Evolutionary conservation across 2,797 vertebrate genomes (phyloP), one percentile per base, ranked within the genome.

Genomic region (Acomys russatus): DNA sequence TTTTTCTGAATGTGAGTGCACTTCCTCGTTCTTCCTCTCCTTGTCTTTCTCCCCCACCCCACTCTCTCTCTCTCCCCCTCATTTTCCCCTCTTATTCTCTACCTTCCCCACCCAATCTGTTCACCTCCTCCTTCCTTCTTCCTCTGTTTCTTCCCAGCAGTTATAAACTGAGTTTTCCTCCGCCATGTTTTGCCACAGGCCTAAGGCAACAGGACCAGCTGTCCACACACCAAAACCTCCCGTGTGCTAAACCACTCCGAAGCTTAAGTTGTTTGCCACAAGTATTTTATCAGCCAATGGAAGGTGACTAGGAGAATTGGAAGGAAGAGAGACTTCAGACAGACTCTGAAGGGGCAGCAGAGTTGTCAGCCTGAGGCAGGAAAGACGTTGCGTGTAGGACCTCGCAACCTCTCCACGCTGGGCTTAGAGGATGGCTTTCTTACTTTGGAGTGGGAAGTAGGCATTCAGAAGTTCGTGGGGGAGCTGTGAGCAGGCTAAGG

Each of bases 11-110:
- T 18, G 33, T 61, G n/a, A n/a, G n/a, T n/a, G 35, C 18, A 25
- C 49, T 14, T 10, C 64, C 28, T 51, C 35, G 18, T 66, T 30
- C 23, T 23, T 64, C 10, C 74, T 44, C 30, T 79, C 56, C 11
- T 18, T 49, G 28, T 51, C 44, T 22, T 12, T 9, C 7, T 35
- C 3, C 7, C 3, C 1, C 3, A 2, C 20, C 0, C 3, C 2
- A 14, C 8, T 44, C 23, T 12, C 56, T 28, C 35, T 74, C 51
- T n/a, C n/a, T n/a, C 51, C 8, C 77, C 20, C 33, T 30, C 51
- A 23, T 44, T 66, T 85, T 4, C 85, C 33, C n/a, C 22, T 56
- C 22, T 22, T 9, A 2, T 35, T 44, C 28, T 63, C 59, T 23
- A 6, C 51, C 12, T 64, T 23, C 33, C 12, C 25, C 0, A 0